Evolutionary conservation across 2,797 vertebrate species (phyloP).

Genomic region (Mus spretus): DNA sequence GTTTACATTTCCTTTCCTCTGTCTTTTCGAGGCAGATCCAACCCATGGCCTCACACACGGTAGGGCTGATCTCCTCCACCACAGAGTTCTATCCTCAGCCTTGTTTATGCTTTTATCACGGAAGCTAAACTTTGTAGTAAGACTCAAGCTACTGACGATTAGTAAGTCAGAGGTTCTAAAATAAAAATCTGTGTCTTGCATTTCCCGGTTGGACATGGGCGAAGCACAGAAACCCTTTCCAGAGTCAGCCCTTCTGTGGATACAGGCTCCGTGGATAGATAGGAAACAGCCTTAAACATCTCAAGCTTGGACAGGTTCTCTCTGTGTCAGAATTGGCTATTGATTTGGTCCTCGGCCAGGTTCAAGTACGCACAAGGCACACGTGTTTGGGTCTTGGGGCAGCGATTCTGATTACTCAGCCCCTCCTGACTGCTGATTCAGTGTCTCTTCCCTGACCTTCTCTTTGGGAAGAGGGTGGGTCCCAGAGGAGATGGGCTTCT

Average conservation of each 20-base stretch:
- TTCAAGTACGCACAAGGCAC: background rate
- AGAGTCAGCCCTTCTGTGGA: background rate
- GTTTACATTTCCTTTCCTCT: constrained; percentile 37
- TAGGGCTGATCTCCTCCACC: background rate
- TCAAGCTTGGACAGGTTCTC: background rate
- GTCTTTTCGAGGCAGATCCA: background rate
- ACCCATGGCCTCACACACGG: background rate
- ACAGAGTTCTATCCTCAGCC: background rate
- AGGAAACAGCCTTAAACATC: background rate
- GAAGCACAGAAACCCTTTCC: background rate
- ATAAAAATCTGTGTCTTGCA: background rate
- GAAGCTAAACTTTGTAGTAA: constrained; percentile 22
- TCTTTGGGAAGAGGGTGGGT: background rate
- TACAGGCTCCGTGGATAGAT: background rate
- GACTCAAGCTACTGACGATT: background rate
- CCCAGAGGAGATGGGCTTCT: constrained; percentile 31
- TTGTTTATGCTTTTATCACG: constrained; percentile 39
- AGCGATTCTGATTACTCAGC: constrained; percentile 68
- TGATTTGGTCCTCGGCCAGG: constrained; percentile 56
- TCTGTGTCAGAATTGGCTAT: background rate
- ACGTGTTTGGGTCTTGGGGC: constrained; percentile 5
- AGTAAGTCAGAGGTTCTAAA: constrained; percentile 2
- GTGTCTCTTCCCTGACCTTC: constrained; percentile 29
- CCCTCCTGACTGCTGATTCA: constrained; percentile 82
- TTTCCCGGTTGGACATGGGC: constrained; percentile 3